Conservation (phyloP, 1,140 invertebrate species). For the Bradynema listronoti region DNA sequence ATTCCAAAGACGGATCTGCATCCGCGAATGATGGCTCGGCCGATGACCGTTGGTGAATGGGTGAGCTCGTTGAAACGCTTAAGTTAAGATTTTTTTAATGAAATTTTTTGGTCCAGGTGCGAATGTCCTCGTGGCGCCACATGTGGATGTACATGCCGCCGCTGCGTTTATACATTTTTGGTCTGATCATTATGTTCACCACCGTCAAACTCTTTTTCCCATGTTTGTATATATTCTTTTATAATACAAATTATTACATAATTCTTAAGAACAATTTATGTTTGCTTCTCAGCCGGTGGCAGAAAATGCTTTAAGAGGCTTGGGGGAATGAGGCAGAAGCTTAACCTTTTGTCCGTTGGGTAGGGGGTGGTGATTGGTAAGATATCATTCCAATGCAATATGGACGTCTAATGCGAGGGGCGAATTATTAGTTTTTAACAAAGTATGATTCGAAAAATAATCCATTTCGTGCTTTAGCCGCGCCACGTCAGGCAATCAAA, state of each 20-base stretch:
- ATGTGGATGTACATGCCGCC: conserved; percentile 51
- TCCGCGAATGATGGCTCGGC: conserved; percentile 48
- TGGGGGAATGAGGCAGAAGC: too few species aligned
- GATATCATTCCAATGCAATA: neutral
- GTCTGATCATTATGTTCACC: too few species aligned
- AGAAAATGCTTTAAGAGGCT: too few species aligned
- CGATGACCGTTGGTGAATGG: conserved; percentile 45
- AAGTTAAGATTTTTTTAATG: conserved; percentile 9
- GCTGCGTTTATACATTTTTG: conserved; percentile 47
- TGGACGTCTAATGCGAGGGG: neutral
- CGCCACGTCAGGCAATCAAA: conserved; percentile 46
- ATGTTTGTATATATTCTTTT: too few species aligned
- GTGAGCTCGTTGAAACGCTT: conserved; percentile 23
- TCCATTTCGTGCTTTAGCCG: conserved; percentile 42
- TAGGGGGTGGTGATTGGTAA: too few species aligned
- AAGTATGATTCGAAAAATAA: too few species aligned
- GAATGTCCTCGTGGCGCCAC: conserved; percentile 51
- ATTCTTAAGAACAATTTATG: too few species aligned
- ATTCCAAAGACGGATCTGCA: conserved; percentile 46
- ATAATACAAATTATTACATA: too few species aligned
- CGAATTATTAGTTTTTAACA: too few species aligned
- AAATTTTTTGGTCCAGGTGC: conserved; percentile 37
- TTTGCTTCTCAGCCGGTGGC: too few species aligned
- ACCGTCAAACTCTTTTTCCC: too few species aligned
- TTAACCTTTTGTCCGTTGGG: too few species aligned